phyloP scores from a whole-genome alignment of 2,113 vertebrate species.

The Pangasianodon gigas region DNA sequence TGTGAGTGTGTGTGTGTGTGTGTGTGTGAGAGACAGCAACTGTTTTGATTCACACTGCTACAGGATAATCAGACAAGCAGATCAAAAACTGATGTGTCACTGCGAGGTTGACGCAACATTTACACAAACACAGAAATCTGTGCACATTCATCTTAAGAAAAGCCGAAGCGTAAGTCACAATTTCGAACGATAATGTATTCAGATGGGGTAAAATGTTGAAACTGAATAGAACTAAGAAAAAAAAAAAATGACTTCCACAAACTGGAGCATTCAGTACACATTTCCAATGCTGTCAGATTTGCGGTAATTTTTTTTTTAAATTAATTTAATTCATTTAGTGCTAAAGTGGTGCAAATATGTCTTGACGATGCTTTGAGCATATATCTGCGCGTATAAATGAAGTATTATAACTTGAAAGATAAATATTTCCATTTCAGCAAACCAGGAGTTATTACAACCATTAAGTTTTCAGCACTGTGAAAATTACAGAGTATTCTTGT shows the following conservation, averaged over 20 bases:
- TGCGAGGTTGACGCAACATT: slow-evolving; percentile 68
- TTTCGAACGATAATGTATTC: slow-evolving; percentile 61
- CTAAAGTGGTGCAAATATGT: slow-evolving; percentile 13
- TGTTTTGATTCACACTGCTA: slow-evolving; percentile 17
- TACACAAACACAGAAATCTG: slow-evolving; percentile 54
- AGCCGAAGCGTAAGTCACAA: slow-evolving; percentile 50
- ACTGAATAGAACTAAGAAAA: slow-evolving; percentile 35
- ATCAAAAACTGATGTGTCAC: slow-evolving; percentile 59
- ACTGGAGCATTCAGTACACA: not conserved
- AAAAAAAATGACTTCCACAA: not conserved
- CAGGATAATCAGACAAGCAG: slow-evolving; percentile 54
- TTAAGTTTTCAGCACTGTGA: slow-evolving; percentile 20
- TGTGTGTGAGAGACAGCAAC: slow-evolving; percentile 4
- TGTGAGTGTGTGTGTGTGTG: not conserved
- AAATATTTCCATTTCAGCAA: not conserved
- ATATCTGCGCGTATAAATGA: not conserved
- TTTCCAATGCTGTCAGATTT: not conserved
- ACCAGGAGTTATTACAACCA: not conserved
- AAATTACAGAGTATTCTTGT: slow-evolving; percentile 26
- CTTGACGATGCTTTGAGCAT: not conserved
- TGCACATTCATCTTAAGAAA: slow-evolving; percentile 59
- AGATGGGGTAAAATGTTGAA: slow-evolving; percentile 45
- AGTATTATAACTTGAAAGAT: not conserved
- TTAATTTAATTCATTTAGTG: slow-evolving; percentile 16
- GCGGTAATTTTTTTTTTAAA: not conserved